Percentiles rank a stretch among this genome's conserved stretches.
Evolutionary conservation across 2,113 vertebrate genomes (phyloP).

Genomic region (Rhinolophus ferrumequinum): DNA sequence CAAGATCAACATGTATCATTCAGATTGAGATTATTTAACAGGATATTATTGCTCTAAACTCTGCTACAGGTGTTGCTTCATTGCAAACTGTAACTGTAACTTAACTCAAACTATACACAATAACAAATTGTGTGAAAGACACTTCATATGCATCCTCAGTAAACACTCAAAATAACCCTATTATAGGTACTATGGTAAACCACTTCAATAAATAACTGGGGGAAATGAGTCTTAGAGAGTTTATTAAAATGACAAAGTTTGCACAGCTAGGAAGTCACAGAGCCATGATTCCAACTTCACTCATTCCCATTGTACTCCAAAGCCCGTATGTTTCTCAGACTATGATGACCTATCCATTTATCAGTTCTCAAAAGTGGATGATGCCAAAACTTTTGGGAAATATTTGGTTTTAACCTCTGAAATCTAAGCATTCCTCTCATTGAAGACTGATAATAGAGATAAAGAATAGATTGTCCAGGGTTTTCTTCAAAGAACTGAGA

Average conservation of each 20-base stretch:
- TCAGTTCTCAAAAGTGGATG: neutral
- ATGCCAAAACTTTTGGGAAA: neutral
- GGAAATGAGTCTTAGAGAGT: neutral
- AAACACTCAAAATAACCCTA: neutral
- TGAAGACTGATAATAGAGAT: neutral
- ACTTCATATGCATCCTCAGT: neutral
- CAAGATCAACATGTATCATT: neutral
- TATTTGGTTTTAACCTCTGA: neutral
- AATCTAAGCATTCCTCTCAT: neutral
- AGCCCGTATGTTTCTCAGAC: neutral
- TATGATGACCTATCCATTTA: neutral
- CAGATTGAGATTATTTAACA: neutral
- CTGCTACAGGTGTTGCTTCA: neutral
- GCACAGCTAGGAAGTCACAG: neutral
- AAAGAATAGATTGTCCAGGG: neutral
- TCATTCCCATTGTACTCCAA: neutral
- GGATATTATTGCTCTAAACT: neutral
- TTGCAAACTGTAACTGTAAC: neutral
- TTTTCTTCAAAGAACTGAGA: constrained; percentile 6
- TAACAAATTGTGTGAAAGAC: neutral
- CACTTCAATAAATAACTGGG: neutral
- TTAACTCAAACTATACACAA: neutral
- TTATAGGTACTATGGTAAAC: neutral
- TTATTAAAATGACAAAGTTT: constrained; percentile 31
- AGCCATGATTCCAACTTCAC: neutral